Conservation (phyloP, 2,113 vertebrate species). For the Carollia perspicillata region DNA sequence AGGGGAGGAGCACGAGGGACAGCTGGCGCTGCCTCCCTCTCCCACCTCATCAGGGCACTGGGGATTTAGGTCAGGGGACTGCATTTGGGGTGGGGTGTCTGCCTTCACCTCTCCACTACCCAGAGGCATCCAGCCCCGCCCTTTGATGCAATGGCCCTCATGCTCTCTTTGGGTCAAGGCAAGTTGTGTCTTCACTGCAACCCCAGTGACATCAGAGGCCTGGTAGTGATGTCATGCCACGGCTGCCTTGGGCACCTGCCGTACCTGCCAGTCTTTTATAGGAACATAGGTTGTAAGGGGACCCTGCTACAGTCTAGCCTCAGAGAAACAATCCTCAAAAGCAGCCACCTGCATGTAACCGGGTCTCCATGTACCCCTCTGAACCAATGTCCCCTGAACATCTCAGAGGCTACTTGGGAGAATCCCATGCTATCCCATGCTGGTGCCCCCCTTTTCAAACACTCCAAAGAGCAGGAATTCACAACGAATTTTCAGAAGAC, state of each 20-base stretch:
- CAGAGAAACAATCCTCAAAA: not conserved
- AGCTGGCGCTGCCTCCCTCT: conserved; percentile 54
- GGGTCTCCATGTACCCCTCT: not conserved
- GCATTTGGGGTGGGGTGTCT: not conserved
- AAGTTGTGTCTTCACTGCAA: not conserved
- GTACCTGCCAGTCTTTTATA: not conserved
- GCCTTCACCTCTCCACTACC: not conserved
- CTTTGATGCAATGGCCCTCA: not conserved
- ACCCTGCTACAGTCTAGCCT: not conserved
- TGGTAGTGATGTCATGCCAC: conserved; percentile 43
- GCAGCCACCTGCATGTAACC: not conserved
- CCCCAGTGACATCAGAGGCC: conserved; percentile 30
- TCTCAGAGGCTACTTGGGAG: not conserved
- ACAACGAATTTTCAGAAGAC: conserved; percentile 67
- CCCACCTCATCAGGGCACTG: not conserved
- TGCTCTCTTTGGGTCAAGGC: not conserved
- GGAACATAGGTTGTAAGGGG: not conserved
- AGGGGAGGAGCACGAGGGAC: conserved; percentile 17
- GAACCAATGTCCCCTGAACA: not conserved
- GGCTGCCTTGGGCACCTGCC: not conserved
- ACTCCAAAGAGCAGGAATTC: conserved; percentile 78
- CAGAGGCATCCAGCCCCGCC: not conserved
- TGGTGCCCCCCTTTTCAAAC: not conserved
- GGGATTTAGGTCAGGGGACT: conserved; percentile 66
- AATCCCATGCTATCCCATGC: not conserved